A percentile compares a stretch with the other conserved stretches of the same genome.
These are phyloP conservation scores for Yponomeuta sedellus DNA, from an alignment of 2,888 invertebrate species.

Conservation along the genomic window DNA sequence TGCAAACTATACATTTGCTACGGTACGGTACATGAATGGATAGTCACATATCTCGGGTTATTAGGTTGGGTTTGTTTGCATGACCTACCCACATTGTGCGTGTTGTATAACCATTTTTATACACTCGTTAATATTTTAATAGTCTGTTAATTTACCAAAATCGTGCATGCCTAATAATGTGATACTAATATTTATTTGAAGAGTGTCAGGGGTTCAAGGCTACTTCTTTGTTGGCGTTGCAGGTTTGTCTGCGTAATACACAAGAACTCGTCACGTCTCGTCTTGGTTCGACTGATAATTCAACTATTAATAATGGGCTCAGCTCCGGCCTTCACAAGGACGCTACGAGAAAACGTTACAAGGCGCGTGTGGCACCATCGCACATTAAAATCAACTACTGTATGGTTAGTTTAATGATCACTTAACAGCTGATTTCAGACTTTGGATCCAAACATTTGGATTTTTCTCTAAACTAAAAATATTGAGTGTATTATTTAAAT, in stretches of 20 bases:
- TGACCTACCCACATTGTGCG: constrained; percentile 7
- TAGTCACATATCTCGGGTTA: neutral
- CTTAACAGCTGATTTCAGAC: too few species aligned
- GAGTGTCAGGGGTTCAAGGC: constrained; percentile 65
- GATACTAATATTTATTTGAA: constrained; percentile 61
- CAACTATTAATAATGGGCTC: constrained; percentile 40
- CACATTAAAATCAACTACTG: too few species aligned
- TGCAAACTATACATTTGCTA: neutral
- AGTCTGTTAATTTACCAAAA: constrained; percentile 29
- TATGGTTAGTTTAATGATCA: too few species aligned
- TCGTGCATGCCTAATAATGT: constrained; percentile 63
- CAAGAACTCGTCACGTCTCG: constrained; percentile 44
- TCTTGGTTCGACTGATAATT: constrained; percentile 37
- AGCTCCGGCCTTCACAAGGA: constrained; percentile 66
- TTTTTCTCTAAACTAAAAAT: too few species aligned
- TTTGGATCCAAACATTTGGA: too few species aligned
- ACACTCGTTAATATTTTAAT: constrained; percentile 17
- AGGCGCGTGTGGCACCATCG: neutral
- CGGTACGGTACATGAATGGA: neutral
- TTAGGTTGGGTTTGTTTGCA: constrained; percentile 14
- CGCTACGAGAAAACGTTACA: constrained; percentile 26
- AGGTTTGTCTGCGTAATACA: constrained; percentile 48
- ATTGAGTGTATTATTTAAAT: too few species aligned
- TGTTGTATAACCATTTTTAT: constrained; percentile 11
- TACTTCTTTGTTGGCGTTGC: constrained; percentile 56